Evolutionary conservation across 2,888 invertebrate species (phyloP).

Genomic region (Plemyria rubiginata): DNA sequence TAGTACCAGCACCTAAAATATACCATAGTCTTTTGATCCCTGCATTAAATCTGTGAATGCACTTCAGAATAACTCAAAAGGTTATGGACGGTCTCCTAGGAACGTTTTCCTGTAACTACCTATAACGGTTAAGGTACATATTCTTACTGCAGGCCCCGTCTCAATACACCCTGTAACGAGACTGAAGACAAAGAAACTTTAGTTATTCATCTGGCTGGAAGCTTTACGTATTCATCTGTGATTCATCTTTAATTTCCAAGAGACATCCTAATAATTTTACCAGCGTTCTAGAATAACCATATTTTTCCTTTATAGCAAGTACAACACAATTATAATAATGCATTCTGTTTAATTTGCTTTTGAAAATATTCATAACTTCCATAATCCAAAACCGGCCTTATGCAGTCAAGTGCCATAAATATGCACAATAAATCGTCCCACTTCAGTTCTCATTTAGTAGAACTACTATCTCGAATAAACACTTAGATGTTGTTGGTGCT

Average conservation of each 20-base stretch:
- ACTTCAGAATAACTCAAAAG: too few relatives aligned
- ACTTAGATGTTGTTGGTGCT: slow-evolving; percentile 40
- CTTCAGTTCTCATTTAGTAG: slow-evolving; percentile 48
- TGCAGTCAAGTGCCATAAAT: slow-evolving; percentile 50
- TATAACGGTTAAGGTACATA: too few relatives aligned
- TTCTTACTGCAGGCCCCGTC: too few relatives aligned
- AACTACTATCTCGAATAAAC: slow-evolving; percentile 48
- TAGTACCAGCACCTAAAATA: too few relatives aligned
- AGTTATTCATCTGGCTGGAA: slow-evolving; percentile 11
- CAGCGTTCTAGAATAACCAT: slow-evolving; percentile 13
- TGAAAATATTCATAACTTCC: slow-evolving; percentile 26
- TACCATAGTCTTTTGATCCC: too few relatives aligned
- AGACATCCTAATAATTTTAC: slow-evolving; percentile 21
- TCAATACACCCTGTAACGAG: too few relatives aligned
- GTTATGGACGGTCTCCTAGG: too few relatives aligned
- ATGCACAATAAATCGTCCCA: slow-evolving; percentile 50
- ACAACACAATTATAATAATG: slow-evolving; percentile 16
- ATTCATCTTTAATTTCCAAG: slow-evolving; percentile 24
- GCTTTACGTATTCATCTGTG: slow-evolving; percentile 19
- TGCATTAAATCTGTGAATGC: too few relatives aligned
- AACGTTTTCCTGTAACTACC: too few relatives aligned
- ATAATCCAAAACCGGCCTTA: slow-evolving; percentile 45
- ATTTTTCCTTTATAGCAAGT: slow-evolving; percentile 15
- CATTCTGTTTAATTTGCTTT: slow-evolving; percentile 17
- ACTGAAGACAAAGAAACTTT: neutral